Evolutionary conservation across 2,888 invertebrate species (phyloP).

Genomic region (Sericinus montela): DNA sequence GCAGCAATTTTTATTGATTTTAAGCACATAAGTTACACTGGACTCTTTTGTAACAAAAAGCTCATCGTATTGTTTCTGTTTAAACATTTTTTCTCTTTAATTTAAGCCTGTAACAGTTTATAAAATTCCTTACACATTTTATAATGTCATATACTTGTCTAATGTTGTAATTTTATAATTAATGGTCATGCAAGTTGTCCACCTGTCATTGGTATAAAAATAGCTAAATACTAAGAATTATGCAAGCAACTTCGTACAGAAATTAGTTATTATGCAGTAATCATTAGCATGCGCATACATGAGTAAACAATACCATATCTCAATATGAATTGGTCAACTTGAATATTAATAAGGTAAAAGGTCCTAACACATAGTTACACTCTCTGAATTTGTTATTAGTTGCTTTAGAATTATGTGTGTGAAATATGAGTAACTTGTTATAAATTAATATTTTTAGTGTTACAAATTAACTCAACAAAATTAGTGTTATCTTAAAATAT

Average conservation of each 20-base stretch:
- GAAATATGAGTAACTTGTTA: too few species aligned
- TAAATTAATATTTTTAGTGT: neutral
- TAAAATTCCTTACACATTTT: too few species aligned
- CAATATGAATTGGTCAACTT: conserved; percentile 30
- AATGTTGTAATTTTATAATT: neutral
- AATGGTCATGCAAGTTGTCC: neutral
- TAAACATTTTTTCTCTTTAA: too few species aligned
- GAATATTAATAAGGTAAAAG: conserved; percentile 36
- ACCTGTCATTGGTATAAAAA: conserved; percentile 5
- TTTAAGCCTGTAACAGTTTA: too few species aligned
- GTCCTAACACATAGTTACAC: conserved; percentile 33
- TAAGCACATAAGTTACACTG: too few species aligned
- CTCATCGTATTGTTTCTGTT: too few species aligned
- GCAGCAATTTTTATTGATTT: too few species aligned
- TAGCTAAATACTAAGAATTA: conserved; percentile 7
- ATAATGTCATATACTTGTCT: too few species aligned
- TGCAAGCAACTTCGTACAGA: conserved; percentile 15
- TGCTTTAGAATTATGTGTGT: neutral
- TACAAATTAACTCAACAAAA: neutral
- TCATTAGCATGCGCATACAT: conserved; percentile 31
- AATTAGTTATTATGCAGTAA: conserved; percentile 19
- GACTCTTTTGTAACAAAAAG: too few species aligned
- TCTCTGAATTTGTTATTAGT: conserved; percentile 23
- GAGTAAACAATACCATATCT: conserved; percentile 33
- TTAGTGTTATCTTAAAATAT: conserved; percentile 9